Evolutionary conservation across 2,113 vertebrate species (phyloP).

Genomic region (Numenius arquata): DNA sequence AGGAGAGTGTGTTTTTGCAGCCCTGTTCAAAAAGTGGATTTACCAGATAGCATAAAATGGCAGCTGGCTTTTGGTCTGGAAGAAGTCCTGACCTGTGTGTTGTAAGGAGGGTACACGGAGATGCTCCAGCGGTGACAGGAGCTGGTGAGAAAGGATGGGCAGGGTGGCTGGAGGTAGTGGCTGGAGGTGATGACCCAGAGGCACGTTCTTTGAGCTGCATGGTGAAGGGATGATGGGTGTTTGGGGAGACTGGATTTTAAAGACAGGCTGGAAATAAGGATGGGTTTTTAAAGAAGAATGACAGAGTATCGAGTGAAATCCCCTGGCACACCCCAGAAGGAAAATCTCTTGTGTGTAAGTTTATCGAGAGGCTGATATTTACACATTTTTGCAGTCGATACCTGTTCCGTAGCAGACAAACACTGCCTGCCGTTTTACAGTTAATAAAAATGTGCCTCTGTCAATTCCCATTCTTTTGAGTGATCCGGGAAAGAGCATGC

Average conservation of each 20-base stretch:
- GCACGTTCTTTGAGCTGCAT: accelerated
- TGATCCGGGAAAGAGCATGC: neutral
- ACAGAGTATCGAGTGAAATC: neutral
- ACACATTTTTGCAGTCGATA: neutral
- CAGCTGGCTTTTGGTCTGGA: neutral
- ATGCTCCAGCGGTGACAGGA: neutral
- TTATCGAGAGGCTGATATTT: conserved; percentile 18
- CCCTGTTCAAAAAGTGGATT: neutral
- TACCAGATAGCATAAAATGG: neutral
- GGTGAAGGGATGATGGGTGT: neutral
- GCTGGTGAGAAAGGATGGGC: neutral
- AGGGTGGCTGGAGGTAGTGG: neutral
- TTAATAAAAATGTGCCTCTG: conserved; percentile 15
- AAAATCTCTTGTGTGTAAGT: neutral
- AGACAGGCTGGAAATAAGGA: neutral
- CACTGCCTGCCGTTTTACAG: neutral
- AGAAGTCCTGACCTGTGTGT: neutral
- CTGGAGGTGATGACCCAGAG: neutral
- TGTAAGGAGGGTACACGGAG: neutral
- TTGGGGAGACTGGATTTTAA: neutral
- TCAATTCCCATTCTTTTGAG: neutral
- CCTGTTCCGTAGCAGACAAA: neutral
- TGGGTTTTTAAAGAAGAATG: neutral
- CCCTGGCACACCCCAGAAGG: neutral
- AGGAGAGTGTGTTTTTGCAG: neutral